These are phyloP conservation scores for Enteromius unitaeniatus DNA, from an alignment of 2,797 vertebrate species.

Conservation along the genomic window DNA sequence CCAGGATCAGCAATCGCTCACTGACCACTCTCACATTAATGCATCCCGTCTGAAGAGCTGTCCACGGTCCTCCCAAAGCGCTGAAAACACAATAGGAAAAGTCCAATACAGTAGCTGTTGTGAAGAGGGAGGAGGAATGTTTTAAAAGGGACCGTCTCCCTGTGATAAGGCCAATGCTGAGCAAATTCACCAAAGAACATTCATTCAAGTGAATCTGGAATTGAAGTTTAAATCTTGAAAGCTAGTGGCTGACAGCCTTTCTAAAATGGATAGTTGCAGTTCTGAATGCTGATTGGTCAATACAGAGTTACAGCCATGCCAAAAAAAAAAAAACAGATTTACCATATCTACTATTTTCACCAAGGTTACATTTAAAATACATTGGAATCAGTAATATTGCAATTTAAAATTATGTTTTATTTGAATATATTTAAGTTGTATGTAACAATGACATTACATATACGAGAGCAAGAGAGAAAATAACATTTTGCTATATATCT, in stretches of 20 bases:
- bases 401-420: not conserved
- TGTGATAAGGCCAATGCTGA: conserved; percentile 21
- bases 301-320: not conserved
- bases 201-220: conserved; percentile 29
- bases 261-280: not conserved
- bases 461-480: not conserved
- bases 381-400: not conserved
- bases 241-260: not conserved
- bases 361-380: not conserved
- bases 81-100: conserved; percentile 72
- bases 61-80: conserved; percentile 69
- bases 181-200: conserved; percentile 10
- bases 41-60: conserved; percentile 75
- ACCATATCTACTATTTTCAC: not conserved
- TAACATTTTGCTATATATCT: not conserved
- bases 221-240: conserved; percentile 18
- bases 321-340: not conserved
- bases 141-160: conserved; percentile 23
- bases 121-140: conserved; percentile 16
- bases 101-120: conserved; percentile 43
- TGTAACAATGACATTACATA: not conserved
- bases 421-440: not conserved
- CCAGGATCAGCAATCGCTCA: conserved; percentile 82
- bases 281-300: conserved; percentile 1
- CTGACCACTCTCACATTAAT: conserved; percentile 79